Conservation (phyloP, 2,888 invertebrate species). For the Laspeyria flexula region DNA sequence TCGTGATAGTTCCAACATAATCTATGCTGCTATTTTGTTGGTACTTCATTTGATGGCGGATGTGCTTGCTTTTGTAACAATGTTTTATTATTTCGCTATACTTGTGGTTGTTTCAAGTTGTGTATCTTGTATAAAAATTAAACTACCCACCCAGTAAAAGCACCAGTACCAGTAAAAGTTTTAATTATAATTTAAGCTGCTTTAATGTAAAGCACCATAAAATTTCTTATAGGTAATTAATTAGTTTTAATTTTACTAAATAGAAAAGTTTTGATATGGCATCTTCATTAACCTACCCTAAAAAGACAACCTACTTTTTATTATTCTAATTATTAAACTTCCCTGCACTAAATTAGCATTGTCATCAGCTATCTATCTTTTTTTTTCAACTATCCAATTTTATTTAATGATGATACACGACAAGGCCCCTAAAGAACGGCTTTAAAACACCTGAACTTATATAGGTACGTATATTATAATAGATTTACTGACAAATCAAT, state of each 20-base stretch:
- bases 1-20: slow-evolving; percentile 42
- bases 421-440: slow-evolving; percentile 10
- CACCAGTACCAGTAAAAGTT: too few relatives aligned
- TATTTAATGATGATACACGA: slow-evolving; percentile 15
- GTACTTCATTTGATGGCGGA: slow-evolving; percentile 26
- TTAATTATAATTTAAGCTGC: too few relatives aligned
- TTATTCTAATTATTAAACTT: slow-evolving; percentile 15
- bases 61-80: slow-evolving; percentile 17
- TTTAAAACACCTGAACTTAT: slow-evolving; percentile 11
- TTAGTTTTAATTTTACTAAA: too few relatives aligned
- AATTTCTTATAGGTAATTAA: too few relatives aligned
- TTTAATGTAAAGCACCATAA: too few relatives aligned
- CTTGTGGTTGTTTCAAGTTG: not conserved
- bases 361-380: too few relatives aligned
- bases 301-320: too few relatives aligned
- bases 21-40: slow-evolving; percentile 43
- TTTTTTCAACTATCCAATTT: too few relatives aligned
- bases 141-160: too few relatives aligned
- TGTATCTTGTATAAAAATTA: not conserved
- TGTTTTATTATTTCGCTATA: slow-evolving; percentile 3
- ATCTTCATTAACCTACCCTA: too few relatives aligned
- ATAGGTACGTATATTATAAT: too few relatives aligned
- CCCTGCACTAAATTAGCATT: slow-evolving; percentile 27
- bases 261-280: too few relatives aligned
- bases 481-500: slow-evolving; percentile 25